These are phyloP conservation scores for Mormyrops attenuatus DNA, from an alignment of 2,797 vertebrate species.

Conservation along the genomic window DNA sequence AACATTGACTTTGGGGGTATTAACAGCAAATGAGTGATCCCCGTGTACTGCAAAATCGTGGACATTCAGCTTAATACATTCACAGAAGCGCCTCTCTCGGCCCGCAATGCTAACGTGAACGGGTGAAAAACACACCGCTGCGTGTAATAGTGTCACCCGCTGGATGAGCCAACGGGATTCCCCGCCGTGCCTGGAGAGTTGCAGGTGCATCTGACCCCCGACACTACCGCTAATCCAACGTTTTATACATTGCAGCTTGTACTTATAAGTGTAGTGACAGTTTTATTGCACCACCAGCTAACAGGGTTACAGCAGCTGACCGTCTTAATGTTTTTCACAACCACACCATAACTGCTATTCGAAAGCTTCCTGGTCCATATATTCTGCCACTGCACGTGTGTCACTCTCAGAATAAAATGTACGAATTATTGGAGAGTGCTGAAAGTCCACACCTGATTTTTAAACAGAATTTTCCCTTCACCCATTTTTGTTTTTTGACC, in stretches of 20 bases:
- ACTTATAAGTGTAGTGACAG: not conserved
- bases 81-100: not conserved
- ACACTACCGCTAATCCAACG: not conserved
- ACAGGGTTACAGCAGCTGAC: not conserved
- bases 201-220: not conserved
- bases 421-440: not conserved
- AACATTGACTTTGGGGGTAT: not conserved
- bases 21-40: not conserved
- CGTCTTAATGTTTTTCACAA: not conserved
- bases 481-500: not conserved
- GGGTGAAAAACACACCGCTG: not conserved
- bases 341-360: not conserved
- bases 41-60: not conserved
- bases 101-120: not conserved
- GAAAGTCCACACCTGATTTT: not conserved
- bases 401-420: not conserved
- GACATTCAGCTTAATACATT: not conserved
- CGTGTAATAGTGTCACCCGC: not conserved
- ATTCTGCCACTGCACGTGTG: not conserved
- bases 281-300: not conserved
- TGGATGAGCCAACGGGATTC: not conserved
- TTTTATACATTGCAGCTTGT: not conserved
- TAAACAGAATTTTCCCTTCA: not conserved
- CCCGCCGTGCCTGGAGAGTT: not conserved
- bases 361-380: not conserved